phyloP scores from a whole-genome alignment of 2,113 vertebrate species.

The Anguilla rostrata region DNA sequence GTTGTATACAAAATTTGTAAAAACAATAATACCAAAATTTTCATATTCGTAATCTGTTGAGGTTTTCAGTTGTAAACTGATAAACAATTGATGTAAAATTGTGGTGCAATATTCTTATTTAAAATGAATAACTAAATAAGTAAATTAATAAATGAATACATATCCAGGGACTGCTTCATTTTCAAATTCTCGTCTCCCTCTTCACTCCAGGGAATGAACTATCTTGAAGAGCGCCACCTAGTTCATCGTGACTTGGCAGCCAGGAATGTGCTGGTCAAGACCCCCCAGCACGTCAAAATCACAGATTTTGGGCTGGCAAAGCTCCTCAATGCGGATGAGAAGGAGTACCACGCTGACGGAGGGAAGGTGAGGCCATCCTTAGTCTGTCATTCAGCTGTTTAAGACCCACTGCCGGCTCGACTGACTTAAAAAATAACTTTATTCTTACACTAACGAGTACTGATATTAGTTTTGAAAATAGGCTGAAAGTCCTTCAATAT shows the following conservation, averaged over 20 bases:
- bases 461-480: background rate
- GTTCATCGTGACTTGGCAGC: slow-evolving; percentile 96
- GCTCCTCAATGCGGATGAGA: slow-evolving; percentile 89
- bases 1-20: background rate
- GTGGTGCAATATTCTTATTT: background rate
- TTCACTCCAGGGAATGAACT: slow-evolving; percentile 89
- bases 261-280: slow-evolving; percentile 93
- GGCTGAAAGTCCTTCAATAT: background rate
- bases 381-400: background rate
- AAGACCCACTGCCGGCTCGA: background rate
- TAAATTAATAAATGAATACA: background rate
- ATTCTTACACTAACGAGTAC: background rate
- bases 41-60: no score
- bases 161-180: background rate
- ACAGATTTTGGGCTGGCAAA: slow-evolving; percentile 96
- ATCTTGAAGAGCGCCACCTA: slow-evolving; percentile 91
- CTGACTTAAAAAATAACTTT: background rate
- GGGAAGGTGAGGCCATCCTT: slow-evolving; percentile 76
- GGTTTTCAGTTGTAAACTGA: background rate
- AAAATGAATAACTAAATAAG: background rate
- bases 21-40: background rate
- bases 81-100: background rate
- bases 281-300: slow-evolving; percentile 94
- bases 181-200: slow-evolving; percentile 24
- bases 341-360: slow-evolving; percentile 94